Conservation (phyloP, 2,113 vertebrate species). For the Chamaetylas fuelleborni region DNA sequence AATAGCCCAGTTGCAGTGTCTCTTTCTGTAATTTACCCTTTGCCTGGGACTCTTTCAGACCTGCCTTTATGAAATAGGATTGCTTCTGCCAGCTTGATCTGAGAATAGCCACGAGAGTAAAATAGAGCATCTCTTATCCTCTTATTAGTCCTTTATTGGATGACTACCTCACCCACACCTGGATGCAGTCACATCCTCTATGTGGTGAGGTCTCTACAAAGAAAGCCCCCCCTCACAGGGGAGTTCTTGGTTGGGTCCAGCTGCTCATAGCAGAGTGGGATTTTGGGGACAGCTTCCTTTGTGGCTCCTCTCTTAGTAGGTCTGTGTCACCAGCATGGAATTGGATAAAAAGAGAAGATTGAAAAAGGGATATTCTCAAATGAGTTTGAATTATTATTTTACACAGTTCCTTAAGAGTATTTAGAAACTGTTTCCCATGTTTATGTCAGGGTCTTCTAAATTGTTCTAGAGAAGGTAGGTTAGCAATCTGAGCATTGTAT, state of each 20-base stretch:
- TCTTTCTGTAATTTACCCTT: neutral
- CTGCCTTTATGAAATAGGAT: neutral
- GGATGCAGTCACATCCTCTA: neutral
- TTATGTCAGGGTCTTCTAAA: neutral
- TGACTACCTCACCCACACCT: slow-evolving; percentile 3
- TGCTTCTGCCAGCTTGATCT: slow-evolving; percentile 24
- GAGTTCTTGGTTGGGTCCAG: neutral
- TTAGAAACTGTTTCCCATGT: neutral
- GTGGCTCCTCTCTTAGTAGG: neutral
- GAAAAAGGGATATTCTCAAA: neutral
- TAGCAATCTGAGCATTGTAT: neutral
- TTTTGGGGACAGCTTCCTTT: neutral
- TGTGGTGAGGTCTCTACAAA: neutral
- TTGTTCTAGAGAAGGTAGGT: neutral
- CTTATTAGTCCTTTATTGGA: slow-evolving; percentile 3
- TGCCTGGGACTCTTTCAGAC: neutral
- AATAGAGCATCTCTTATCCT: slow-evolving; percentile 19
- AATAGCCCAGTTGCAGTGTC: neutral
- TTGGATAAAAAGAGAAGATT: neutral
- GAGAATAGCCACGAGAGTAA: slow-evolving; percentile 3
- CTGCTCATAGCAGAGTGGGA: neutral
- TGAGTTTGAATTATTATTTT: neutral
- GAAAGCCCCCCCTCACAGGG: neutral
- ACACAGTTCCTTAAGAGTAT: neutral
- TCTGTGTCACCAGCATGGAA: neutral